Evolutionary conservation across 2,888 invertebrate species (phyloP).

Genomic region (Philaethria dido): DNA sequence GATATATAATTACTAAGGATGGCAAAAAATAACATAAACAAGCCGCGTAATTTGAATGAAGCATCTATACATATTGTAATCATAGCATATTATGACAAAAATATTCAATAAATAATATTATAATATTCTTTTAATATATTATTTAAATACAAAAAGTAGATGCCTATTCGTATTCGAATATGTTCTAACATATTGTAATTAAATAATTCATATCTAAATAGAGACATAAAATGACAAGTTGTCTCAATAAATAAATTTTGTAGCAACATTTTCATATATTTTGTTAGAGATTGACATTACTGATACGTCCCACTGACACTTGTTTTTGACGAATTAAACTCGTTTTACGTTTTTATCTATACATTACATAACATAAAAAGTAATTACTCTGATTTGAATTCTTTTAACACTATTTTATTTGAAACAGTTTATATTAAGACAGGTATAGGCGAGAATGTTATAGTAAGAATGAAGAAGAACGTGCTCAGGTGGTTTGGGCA

Average conservation of each 20-base stretch:
- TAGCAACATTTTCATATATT: background rate
- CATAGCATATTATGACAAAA: too few species aligned
- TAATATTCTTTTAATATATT: background rate
- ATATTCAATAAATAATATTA: background rate
- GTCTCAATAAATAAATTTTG: constrained; percentile 1
- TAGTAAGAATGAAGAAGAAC: too few species aligned
- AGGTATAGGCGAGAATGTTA: too few species aligned
- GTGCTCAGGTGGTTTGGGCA: too few species aligned
- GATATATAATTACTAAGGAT: too few species aligned
- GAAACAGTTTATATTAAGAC: background rate
- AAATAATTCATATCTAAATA: constrained; percentile 12
- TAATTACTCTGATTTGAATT: constrained; percentile 5
- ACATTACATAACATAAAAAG: background rate
- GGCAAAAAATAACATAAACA: too few species aligned
- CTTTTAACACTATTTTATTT: background rate
- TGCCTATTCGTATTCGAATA: background rate
- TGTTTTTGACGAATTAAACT: constrained; percentile 3
- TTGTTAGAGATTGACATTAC: background rate
- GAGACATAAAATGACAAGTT: constrained; percentile 13
- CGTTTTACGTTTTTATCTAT: background rate
- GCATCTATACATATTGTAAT: too few species aligned
- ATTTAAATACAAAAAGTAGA: too few species aligned
- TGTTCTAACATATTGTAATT: background rate
- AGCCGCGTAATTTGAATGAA: too few species aligned
- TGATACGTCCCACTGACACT: background rate